phyloP scores from a whole-genome alignment of 2,113 vertebrate species.

The Uropsilus gracilis region DNA sequence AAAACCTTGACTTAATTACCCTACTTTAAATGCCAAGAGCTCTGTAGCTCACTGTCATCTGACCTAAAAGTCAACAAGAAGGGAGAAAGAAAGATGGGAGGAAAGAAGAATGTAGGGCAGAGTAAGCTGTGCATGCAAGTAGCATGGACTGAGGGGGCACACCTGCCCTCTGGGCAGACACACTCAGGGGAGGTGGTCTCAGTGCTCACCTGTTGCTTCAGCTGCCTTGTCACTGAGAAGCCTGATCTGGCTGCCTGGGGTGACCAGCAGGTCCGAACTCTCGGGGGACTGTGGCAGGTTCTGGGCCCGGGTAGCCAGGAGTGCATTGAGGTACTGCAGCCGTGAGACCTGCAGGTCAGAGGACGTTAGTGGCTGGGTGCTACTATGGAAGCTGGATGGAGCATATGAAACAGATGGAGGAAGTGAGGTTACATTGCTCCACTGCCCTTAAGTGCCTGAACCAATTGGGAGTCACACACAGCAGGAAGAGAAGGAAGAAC shows the following conservation, averaged over 20 bases:
- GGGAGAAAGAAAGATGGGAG: neutral
- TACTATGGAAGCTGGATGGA: rapidly evolving
- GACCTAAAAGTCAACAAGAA: slow-evolving; percentile 27
- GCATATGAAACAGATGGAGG: rapidly evolving
- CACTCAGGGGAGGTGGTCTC: rapidly evolving
- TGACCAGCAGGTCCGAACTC: slow-evolving; percentile 87
- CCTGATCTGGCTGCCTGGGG: slow-evolving; percentile 92
- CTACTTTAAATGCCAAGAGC: neutral
- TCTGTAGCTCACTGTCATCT: neutral
- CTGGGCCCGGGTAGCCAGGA: slow-evolving; percentile 90
- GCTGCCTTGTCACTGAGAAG: slow-evolving; percentile 89
- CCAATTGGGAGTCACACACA: neutral
- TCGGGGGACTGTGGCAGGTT: slow-evolving; percentile 87
- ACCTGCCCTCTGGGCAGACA: neutral
- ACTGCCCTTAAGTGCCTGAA: neutral
- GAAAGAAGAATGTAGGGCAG: neutral
- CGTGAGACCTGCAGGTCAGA: slow-evolving; percentile 88
- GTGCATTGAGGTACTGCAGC: slow-evolving; percentile 93
- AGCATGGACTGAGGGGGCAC: no score
- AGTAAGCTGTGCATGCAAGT: neutral
- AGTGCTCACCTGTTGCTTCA: slow-evolving; percentile 71
- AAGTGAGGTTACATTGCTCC: neutral
- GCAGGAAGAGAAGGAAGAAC: neutral
- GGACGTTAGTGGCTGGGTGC: neutral
- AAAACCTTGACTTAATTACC: neutral